Evolutionary conservation across 2,797 vertebrate genomes (phyloP), one percentile per base, ranked within the genome.

Genomic region (Lepilemur ruficaudatus): DNA sequence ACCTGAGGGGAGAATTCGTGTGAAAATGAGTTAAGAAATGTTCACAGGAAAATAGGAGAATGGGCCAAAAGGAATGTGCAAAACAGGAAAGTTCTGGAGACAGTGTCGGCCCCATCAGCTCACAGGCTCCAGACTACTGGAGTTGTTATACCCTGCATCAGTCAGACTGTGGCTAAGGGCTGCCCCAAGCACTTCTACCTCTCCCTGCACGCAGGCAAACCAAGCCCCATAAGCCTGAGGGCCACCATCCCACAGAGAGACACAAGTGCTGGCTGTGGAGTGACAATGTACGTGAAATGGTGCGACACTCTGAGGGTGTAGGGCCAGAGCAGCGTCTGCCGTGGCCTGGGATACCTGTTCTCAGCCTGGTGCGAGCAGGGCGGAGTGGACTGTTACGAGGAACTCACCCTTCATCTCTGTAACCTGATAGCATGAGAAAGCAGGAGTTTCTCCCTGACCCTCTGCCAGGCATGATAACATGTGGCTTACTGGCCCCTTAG

Each of bases 81-180:
- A 38, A 18, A 57, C 7, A 15, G 83, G 46, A 91, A 65, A 52
- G 65, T 69, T 86, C 86, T 88, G 48, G 81, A 90, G 38, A 38
- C 55, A 14, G 15, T 7, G 0, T 11, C 15, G 80, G 57, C 14
- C 28, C n/a, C 50, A 76, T 11, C 8, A 83, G 57, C 30, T 35
- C n/a, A 12, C 84, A 61, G 69, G 41, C 57, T n/a, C n/a, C 41
- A 38, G 23, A 11, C 20, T 5, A 11, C 63, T 52, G 65, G n/a
- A 79, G 25, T 18, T 6, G 22, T 55, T 43, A 7, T 10, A 10
- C 17, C 41, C 76, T 15, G 43, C 2, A 4, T 20, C 0, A 0
- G 11, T 55, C 48, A 35, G 81, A 50, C 69, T 87, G 79, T 59
- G 43, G 20, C 65, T 22, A 8, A 87, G 35, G 8, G 35, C 70